Conservation (phyloP, 2,113 vertebrate genomes). For the Scophthalmus maximus region DNA sequence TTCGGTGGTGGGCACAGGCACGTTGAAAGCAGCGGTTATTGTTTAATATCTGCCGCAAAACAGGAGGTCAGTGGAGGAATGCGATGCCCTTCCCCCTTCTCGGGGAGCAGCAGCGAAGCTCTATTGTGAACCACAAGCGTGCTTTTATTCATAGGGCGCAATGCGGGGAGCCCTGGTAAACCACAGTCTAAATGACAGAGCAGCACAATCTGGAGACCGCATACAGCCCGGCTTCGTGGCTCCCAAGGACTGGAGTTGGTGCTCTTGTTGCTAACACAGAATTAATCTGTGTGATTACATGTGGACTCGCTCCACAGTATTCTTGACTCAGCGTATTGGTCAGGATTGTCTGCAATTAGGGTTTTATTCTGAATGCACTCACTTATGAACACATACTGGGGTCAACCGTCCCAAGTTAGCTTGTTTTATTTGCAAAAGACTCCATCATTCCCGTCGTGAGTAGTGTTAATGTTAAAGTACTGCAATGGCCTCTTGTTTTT, state of each 20-base stretch:
- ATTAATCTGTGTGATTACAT: not conserved
- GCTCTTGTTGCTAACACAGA: not conserved
- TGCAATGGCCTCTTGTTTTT: not conserved
- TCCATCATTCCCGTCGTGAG: not conserved
- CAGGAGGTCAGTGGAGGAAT: conserved; percentile 74
- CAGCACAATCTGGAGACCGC: conserved; percentile 20
- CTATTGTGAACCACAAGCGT: conserved; percentile 74
- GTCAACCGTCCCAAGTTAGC: not conserved
- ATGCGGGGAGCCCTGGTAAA: conserved; percentile 59
- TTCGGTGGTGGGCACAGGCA: not conserved
- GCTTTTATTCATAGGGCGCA: conserved; percentile 69
- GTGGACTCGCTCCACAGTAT: not conserved
- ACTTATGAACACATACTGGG: not conserved
- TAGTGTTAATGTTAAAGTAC: not conserved
- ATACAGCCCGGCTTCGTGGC: conserved; percentile 6
- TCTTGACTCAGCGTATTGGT: too few species aligned
- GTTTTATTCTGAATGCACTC: not conserved
- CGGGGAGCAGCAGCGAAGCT: conserved; percentile 54
- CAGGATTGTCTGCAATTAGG: too few species aligned
- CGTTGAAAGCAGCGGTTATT: conserved; percentile 36
- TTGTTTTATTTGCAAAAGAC: not conserved
- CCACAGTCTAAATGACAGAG: conserved; percentile 50
- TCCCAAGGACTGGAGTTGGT: not conserved
- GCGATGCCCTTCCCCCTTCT: conserved; percentile 73
- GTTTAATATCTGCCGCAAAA: conserved; percentile 66